These are phyloP conservation scores for Lithobates sylvaticus DNA, from an alignment of 2,797 vertebrate species.

Conservation along the genomic window DNA sequence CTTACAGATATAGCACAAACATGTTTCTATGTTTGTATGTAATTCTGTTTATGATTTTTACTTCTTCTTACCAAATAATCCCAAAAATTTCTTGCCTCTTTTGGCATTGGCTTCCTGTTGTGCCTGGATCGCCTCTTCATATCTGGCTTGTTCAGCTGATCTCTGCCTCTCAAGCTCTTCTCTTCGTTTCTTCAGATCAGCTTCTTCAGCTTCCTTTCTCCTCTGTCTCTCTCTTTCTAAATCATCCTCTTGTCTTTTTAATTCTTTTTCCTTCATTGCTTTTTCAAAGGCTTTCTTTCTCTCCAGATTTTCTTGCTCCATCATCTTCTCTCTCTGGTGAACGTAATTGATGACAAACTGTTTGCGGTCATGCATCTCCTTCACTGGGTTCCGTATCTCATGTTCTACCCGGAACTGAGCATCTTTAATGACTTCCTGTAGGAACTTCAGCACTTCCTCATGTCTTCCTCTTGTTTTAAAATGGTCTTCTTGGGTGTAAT, in stretches of 20 bases:
- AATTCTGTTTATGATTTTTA: neutral
- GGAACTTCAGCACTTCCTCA: conserved; percentile 5
- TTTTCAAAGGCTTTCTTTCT: neutral
- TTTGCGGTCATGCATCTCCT: neutral
- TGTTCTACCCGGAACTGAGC: neutral
- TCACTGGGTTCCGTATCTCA: neutral
- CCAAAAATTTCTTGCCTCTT: neutral
- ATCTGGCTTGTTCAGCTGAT: neutral
- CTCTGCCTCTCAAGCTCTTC: neutral
- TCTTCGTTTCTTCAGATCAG: neutral
- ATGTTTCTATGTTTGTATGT: too few relatives aligned
- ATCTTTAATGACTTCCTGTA: conserved; percentile 18
- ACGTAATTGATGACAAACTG: neutral
- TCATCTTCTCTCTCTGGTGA: neutral
- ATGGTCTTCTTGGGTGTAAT: conserved; percentile 11
- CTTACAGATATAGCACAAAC: too few relatives aligned
- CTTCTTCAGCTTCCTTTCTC: neutral
- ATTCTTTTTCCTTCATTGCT: neutral
- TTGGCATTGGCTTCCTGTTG: neutral
- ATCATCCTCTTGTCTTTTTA: neutral
- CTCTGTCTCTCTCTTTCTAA: neutral
- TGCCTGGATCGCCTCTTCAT: neutral
- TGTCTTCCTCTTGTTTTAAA: neutral
- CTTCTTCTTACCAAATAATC: neutral
- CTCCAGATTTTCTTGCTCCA: neutral